Evolutionary conservation across 2,113 vertebrate species (phyloP).

Genomic region (Bothrops jararaca): DNA sequence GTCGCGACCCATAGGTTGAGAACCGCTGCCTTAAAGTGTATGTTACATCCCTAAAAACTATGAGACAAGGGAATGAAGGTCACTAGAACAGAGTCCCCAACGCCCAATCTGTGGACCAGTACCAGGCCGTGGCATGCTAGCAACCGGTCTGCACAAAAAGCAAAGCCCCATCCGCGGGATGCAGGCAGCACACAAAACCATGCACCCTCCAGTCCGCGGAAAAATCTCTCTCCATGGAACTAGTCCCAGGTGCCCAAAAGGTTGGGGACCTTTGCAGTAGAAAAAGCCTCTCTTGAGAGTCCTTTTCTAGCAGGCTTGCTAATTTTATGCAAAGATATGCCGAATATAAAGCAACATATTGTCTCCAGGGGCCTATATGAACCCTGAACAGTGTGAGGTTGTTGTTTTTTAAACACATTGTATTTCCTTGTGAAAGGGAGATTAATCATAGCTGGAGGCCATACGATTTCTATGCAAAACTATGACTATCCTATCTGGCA

Average conservation of each 20-base stretch:
- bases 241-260: too few relatives aligned
- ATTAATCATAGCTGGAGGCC: background rate
- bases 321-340: background rate
- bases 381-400: background rate
- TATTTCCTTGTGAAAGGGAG: background rate
- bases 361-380: background rate
- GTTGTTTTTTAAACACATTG: background rate
- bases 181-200: too few relatives aligned
- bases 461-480: background rate
- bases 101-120: too few relatives aligned
- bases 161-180: too few relatives aligned
- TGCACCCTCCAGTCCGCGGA: too few relatives aligned
- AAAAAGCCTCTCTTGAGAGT: background rate
- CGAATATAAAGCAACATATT: background rate
- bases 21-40: background rate
- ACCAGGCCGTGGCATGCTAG: too few relatives aligned
- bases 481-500: background rate
- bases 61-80: background rate
- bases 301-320: background rate
- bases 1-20: too few relatives aligned
- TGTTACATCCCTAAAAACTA: background rate
- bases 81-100: background rate
- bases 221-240: too few relatives aligned
- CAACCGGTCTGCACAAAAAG: too few relatives aligned
- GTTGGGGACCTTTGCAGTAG: background rate